These are phyloP conservation scores for Psilopogon haemacephalus DNA, from an alignment of 2,113 vertebrate genomes.

Conservation along the genomic window DNA sequence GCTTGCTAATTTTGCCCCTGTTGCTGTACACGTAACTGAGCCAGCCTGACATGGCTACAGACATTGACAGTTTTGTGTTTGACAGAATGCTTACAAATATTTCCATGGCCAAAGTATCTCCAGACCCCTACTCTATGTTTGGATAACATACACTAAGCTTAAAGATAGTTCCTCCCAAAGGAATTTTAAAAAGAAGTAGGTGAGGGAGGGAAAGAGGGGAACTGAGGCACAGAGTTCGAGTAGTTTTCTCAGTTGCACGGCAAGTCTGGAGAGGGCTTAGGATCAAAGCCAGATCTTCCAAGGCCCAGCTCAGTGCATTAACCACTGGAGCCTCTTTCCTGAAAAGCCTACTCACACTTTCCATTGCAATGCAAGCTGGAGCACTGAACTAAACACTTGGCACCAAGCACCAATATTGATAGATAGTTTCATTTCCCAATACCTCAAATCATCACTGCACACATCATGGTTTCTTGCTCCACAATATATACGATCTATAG, in stretches of 20 bases:
- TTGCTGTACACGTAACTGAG: conserved; percentile 6
- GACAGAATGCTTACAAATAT: conserved; percentile 19
- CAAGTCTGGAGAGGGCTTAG: not conserved
- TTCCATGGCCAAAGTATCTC: not conserved
- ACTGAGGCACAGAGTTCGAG: conserved; percentile 34
- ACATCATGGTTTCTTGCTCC: conserved; percentile 27
- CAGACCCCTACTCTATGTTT: not conserved
- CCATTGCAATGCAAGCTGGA: conserved; percentile 16
- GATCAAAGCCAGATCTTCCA: conserved; percentile 43
- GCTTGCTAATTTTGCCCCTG: conserved; percentile 16
- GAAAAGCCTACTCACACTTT: conserved; percentile 33
- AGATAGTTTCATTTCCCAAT: conserved; percentile 49
- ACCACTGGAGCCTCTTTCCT: conserved; percentile 11
- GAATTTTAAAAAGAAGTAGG: not conserved
- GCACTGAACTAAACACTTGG: conserved; percentile 21
- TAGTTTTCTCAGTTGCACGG: not conserved
- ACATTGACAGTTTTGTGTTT: not conserved
- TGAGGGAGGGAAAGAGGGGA: not conserved
- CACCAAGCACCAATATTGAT: conserved; percentile 31
- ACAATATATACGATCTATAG: conserved; percentile 41
- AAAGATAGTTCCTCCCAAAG: not conserved
- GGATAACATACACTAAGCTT: not conserved
- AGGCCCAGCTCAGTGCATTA: conserved; percentile 15
- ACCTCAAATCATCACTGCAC: conserved; percentile 57
- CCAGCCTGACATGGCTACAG: not conserved